Percentiles rank a stretch among this genome's conserved stretches.
phyloP scores from a whole-genome alignment of 2,888 invertebrate species.

The Drosophila nr. medialis region DNA sequence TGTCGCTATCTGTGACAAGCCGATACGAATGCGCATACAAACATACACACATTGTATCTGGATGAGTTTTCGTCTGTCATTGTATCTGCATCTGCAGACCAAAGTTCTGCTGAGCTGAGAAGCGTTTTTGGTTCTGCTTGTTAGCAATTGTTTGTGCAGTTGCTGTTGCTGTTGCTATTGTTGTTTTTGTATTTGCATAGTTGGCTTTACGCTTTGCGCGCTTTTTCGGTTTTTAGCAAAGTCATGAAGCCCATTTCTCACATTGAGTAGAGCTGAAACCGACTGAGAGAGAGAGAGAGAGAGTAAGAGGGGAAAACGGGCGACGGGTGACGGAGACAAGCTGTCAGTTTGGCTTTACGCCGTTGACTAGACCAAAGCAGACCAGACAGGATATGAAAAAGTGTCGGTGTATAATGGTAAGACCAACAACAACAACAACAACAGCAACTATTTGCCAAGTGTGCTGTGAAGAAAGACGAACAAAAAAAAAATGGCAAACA shows the following conservation, averaged over 20 bases:
- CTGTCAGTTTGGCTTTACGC: slow-evolving; percentile 65
- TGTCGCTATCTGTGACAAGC: slow-evolving; percentile 48
- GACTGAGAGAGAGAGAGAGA: no score
- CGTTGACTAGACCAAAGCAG: slow-evolving; percentile 60
- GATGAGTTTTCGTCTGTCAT: slow-evolving; percentile 4
- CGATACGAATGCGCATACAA: slow-evolving; percentile 5
- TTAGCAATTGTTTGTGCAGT: slow-evolving; percentile 59
- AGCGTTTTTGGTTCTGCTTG: slow-evolving; percentile 36
- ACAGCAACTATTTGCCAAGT: slow-evolving; percentile 48
- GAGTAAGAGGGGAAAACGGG: neutral
- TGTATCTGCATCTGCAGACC: slow-evolving; percentile 22
- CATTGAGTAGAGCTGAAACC: slow-evolving; percentile 21
- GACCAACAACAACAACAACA: slow-evolving; percentile 52
- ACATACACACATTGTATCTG: slow-evolving; percentile 30
- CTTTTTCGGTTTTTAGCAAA: slow-evolving; percentile 74
- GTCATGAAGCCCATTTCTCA: slow-evolving; percentile 75
- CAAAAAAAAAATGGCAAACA: slow-evolving; percentile 37
- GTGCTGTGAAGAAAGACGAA: slow-evolving; percentile 20
- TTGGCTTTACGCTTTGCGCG: slow-evolving; percentile 66
- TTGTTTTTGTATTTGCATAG: slow-evolving; percentile 54
- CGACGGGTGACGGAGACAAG: slow-evolving; percentile 44
- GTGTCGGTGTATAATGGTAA: slow-evolving; percentile 76
- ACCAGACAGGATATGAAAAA: slow-evolving; percentile 79
- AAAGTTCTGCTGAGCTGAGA: slow-evolving; percentile 4
- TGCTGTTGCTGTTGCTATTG: slow-evolving; percentile 13